Evolutionary conservation across 2,797 vertebrate genomes (phyloP).

Genomic region (Acrossocheilus fasciatus): DNA sequence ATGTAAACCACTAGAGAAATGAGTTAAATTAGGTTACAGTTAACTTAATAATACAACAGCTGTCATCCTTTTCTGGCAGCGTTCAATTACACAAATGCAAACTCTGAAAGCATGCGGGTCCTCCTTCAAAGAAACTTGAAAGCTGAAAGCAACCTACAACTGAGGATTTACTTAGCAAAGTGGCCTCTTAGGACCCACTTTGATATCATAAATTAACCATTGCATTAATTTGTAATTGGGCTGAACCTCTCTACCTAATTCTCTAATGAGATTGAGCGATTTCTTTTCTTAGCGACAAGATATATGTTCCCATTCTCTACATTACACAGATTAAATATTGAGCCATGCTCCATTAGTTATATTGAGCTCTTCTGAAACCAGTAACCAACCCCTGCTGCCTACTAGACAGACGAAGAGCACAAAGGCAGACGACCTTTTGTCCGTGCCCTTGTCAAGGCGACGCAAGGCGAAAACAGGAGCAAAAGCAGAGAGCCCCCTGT

Average conservation of each 20-base stretch:
- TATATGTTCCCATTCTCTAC: conserved; percentile 79
- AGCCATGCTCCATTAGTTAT: conserved; percentile 80
- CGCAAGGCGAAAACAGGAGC: conserved; percentile 19
- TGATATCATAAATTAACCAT: conserved; percentile 88
- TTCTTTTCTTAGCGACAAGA: conserved; percentile 82
- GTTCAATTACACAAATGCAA: conserved; percentile 36
- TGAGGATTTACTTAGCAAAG: conserved; percentile 79
- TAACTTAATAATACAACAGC: conserved; percentile 35
- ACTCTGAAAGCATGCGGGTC: background rate
- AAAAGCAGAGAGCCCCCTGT: background rate
- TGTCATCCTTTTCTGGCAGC: conserved; percentile 34
- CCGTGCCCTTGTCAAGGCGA: conserved; percentile 22
- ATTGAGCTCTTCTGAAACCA: conserved; percentile 77
- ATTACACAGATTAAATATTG: conserved; percentile 86
- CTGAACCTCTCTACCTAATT: conserved; percentile 80
- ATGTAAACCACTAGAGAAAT: background rate
- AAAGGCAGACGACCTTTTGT: conserved; percentile 28
- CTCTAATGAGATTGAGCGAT: conserved; percentile 84
- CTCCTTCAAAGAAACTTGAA: conserved; percentile 53
- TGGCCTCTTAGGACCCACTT: conserved; percentile 80
- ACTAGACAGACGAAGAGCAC: conserved; percentile 42
- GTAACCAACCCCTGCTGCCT: conserved; percentile 74
- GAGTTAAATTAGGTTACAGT: background rate
- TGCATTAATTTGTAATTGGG: conserved; percentile 79
- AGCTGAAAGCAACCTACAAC: conserved; percentile 64